A percentile compares a stretch with the other conserved stretches of the same genome.
Conservation (phyloP, 2,888 invertebrate species). For the Papilio protenor region DNA sequence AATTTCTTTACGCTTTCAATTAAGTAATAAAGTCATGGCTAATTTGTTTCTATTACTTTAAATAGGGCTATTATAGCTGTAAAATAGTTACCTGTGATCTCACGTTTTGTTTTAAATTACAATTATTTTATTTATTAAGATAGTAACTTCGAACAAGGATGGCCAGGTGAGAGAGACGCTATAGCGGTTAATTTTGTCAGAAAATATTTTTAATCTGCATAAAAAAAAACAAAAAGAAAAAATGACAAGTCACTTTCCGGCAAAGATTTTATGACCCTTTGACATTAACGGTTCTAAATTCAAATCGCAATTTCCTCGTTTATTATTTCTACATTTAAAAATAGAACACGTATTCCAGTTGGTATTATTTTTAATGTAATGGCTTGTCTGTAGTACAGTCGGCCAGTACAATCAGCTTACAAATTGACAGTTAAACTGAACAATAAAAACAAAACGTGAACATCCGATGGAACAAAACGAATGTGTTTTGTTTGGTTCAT, state of each 20-base stretch:
- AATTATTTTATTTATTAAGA: too few relatives aligned
- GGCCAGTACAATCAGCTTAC: conserved; percentile 30
- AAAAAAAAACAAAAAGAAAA: too few relatives aligned
- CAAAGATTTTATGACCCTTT: too few relatives aligned
- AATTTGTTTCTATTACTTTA: background rate
- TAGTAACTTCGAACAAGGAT: too few relatives aligned
- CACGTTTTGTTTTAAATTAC: background rate
- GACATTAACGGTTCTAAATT: background rate
- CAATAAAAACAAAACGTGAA: conserved; percentile 27
- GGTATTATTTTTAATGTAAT: conserved; percentile 25
- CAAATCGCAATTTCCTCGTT: background rate
- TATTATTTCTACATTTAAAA: conserved; percentile 12
- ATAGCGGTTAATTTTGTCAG: too few relatives aligned
- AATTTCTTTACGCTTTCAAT: background rate
- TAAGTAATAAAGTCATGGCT: background rate
- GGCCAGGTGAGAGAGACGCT: too few relatives aligned
- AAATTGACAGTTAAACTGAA: conserved; percentile 42
- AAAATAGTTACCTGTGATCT: background rate
- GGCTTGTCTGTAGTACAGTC: conserved; percentile 18
- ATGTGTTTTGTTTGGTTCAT: conserved; percentile 37
- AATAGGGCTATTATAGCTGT: background rate
- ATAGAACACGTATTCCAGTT: conserved; percentile 15
- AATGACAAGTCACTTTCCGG: too few relatives aligned
- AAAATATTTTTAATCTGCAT: too few relatives aligned
- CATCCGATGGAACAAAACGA: conserved; percentile 40